Base-by-base conservation (phyloP, 2,797 vertebrate genomes). In the Thaleichthys pacificus region DNA sequence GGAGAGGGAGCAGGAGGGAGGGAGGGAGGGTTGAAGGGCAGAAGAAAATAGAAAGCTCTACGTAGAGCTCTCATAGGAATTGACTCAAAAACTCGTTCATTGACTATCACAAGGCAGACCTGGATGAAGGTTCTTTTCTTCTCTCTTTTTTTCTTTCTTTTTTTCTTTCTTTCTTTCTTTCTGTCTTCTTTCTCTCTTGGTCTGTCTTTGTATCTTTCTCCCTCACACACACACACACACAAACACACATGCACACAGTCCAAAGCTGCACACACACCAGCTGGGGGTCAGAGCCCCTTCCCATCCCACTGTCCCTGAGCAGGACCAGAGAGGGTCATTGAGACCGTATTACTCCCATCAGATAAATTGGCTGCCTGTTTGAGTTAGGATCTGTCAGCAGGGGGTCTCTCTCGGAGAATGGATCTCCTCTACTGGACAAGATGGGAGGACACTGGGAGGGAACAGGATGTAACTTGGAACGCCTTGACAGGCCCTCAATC, bases 401-500 rank as follows among this genome's bases (percentile, higher is more conserved):
- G 73, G 79, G 61, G 64, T 61, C 78, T 76, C 73, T 80, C 73
- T 84, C 68, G 60, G 67, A 77, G 79, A 80, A 30, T 3, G 61
- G 80, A 87, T 85, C 7, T 61, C 77, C 81, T 77, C 70, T 71
- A 56, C 28, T 15, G 42, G 81, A 54, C 71, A 77, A 28, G 61
- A 71, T 68, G 75, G 73, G 62, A 75, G 75, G 74, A 76, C 32
- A 35, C 32, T 8, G 32, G 32, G 32, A 35, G 32, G 32, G 32
- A 35, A 35, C 28, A 73, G 79, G 80, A 78, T 72, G 71, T 74
- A 73, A 79, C 66, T 72, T 80, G 69, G 73, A 83, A 71, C 74
- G 79, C 77, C 70, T 71, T 82, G 84, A 82, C 81, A 84, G 67
- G 76, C 71, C 72, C 71, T 80, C 69, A 71, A 85, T 82, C 83